Conservation (phyloP, 2,888 invertebrate species). For the Leucophenga montana region DNA sequence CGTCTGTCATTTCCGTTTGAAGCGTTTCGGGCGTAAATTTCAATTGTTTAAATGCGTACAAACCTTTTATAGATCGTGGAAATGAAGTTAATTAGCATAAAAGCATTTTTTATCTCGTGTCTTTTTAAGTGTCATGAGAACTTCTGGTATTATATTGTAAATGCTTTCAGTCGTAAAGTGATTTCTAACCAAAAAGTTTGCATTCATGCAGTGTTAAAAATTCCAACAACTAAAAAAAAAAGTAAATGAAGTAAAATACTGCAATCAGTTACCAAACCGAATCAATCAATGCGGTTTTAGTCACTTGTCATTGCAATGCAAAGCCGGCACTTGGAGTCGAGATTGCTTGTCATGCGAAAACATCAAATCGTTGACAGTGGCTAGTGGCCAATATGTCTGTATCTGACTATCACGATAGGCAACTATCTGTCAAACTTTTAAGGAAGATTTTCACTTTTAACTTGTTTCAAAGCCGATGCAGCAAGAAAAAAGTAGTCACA, state of each 20-base stretch:
- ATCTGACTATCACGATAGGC: conserved; percentile 19
- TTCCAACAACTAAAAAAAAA: neutral
- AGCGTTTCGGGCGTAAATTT: conserved; percentile 13
- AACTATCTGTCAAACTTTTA: conserved; percentile 45
- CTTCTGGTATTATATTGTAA: too few relatives aligned
- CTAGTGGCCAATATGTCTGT: too few relatives aligned
- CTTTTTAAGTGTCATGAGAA: neutral
- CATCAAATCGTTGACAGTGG: too few relatives aligned
- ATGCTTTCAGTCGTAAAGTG: too few relatives aligned
- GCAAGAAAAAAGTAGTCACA: too few relatives aligned
- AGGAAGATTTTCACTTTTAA: conserved; percentile 45
- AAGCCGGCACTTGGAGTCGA: too few relatives aligned
- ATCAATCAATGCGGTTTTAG: neutral
- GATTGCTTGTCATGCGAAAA: too few relatives aligned
- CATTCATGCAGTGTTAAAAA: neutral
- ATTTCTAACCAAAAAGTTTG: too few relatives aligned
- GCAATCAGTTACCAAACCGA: conserved; percentile 7
- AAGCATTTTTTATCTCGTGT: conserved; percentile 19
- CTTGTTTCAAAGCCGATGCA: conserved; percentile 9
- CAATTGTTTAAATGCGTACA: conserved; percentile 52
- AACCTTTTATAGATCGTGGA: conserved; percentile 62
- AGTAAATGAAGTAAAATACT: neutral
- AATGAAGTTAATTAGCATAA: conserved; percentile 62
- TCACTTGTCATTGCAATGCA: too few relatives aligned
- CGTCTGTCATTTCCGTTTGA: conserved; percentile 50